phyloP scores from a whole-genome alignment of 2,797 vertebrate species.

The Dryobates pubescens region DNA sequence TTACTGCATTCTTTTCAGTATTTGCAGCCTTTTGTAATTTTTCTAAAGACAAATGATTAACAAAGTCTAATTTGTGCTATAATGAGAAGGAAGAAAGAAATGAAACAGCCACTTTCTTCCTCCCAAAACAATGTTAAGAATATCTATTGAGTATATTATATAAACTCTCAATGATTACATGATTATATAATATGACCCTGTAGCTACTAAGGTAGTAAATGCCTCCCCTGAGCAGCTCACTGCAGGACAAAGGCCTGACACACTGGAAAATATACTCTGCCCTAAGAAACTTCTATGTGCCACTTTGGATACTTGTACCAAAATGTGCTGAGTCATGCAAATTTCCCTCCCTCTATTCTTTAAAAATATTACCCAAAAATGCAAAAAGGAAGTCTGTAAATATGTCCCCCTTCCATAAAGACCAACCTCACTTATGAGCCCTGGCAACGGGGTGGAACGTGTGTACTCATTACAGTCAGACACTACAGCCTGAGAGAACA shows the following conservation, averaged over 20 bases:
- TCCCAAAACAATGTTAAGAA: not conserved
- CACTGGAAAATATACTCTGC: not conserved
- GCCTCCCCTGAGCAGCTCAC: not conserved
- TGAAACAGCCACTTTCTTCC: not conserved
- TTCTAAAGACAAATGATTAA: constrained; percentile 29
- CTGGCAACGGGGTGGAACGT: not conserved
- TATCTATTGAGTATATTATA: not conserved
- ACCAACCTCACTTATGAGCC: not conserved
- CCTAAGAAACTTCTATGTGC: not conserved
- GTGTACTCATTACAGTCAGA: not conserved
- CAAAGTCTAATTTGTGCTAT: not conserved
- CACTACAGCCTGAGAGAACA: not conserved
- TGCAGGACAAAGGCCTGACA: not conserved
- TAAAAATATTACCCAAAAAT: not conserved
- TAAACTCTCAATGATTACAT: not conserved
- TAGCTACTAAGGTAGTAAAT: not conserved
- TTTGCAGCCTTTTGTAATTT: constrained; percentile 16
- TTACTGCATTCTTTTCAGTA: constrained; percentile 11
- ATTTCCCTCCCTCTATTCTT: not conserved
- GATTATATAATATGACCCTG: not conserved
- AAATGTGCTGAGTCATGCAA: not conserved
- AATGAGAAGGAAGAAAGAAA: constrained; percentile 27
- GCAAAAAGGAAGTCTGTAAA: not conserved
- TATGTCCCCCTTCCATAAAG: not conserved
- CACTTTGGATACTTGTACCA: not conserved